Evolutionary conservation across 1,140 invertebrate genomes (phyloP).

Genomic region (Dufourea novaeangliae): DNA sequence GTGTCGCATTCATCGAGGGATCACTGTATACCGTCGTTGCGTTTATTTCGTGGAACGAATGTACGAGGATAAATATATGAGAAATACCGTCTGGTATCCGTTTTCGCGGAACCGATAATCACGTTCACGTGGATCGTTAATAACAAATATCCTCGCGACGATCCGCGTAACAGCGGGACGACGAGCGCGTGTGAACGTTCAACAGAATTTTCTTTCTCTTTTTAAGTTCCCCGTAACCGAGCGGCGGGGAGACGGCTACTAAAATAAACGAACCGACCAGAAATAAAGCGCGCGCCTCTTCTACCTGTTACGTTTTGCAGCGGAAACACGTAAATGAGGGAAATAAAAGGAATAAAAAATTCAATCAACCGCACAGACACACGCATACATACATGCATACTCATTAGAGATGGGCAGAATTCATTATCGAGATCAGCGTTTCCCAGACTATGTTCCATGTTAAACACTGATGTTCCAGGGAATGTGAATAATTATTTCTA

Average conservation of each 20-base stretch:
- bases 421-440: too few relatives aligned
- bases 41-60: background rate
- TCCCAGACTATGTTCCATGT: too few relatives aligned
- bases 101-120: background rate
- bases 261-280: conserved; percentile 44
- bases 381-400: too few relatives aligned
- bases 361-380: background rate
- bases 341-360: background rate
- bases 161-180: background rate
- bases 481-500: too few relatives aligned
- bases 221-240: conserved; percentile 1
- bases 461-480: too few relatives aligned
- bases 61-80: too few relatives aligned
- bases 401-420: too few relatives aligned
- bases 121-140: background rate
- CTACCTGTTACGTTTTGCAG: conserved; percentile 37
- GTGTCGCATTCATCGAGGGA: too few relatives aligned
- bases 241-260: background rate
- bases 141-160: background rate
- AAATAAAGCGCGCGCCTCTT: conserved; percentile 37
- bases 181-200: background rate
- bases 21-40: too few relatives aligned
- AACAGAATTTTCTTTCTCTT: background rate
- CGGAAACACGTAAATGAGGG: conserved; percentile 13
- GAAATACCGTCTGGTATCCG: background rate